These are phyloP conservation scores for Chaetops frenatus DNA, from an alignment of 2,113 vertebrate genomes.

Conservation along the genomic window DNA sequence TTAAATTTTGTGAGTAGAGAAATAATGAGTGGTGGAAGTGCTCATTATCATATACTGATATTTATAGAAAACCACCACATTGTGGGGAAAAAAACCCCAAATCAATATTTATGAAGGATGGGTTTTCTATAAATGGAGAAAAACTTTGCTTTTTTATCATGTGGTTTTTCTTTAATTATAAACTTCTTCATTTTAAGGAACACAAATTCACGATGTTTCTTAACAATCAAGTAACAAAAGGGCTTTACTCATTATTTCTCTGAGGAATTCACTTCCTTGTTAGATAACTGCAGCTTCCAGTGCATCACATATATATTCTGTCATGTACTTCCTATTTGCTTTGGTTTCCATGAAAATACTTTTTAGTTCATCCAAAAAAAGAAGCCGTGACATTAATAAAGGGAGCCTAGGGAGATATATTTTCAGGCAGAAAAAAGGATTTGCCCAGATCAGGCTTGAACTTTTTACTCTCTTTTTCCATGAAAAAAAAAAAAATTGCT, in stretches of 20 bases:
- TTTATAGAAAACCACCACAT: conserved; percentile 37
- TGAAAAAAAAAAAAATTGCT: background rate
- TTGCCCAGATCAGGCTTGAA: background rate
- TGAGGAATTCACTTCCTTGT: background rate
- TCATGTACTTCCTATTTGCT: background rate
- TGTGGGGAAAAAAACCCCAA: background rate
- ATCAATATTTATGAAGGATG: conserved; percentile 26
- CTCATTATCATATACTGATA: conserved; percentile 48
- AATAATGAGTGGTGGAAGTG: conserved; percentile 33
- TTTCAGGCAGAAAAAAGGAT: background rate
- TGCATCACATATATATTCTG: background rate
- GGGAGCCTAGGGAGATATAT: background rate
- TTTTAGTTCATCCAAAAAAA: background rate
- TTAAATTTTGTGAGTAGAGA: conserved; percentile 62
- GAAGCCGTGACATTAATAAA: background rate
- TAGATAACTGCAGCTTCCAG: background rate
- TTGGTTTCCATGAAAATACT: background rate
- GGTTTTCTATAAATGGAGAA: conserved; percentile 1
- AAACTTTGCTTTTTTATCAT: background rate
- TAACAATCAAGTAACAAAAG: background rate
- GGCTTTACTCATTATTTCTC: background rate
- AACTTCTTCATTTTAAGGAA: conserved; percentile 36
- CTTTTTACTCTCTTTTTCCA: background rate
- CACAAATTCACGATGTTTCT: background rate
- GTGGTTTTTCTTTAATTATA: background rate